Evolutionary conservation across 2,113 vertebrate genomes (phyloP).

Genomic region (Anseranas semipalmata): DNA sequence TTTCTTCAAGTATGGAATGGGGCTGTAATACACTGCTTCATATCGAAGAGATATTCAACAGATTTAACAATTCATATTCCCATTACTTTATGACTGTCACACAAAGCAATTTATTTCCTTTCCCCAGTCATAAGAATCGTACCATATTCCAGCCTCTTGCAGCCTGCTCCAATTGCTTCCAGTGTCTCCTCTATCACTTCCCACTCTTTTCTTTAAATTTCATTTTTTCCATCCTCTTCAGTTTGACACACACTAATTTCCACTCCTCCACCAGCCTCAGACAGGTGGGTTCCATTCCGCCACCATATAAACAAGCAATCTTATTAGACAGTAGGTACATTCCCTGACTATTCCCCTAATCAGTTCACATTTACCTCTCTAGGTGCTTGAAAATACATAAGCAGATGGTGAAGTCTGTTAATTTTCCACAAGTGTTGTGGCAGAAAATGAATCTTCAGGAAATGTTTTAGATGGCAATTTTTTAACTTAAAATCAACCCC

Average conservation of each 20-base stretch:
- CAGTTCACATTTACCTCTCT: constrained; percentile 44
- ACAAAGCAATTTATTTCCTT: constrained; percentile 14
- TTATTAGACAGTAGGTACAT: background rate
- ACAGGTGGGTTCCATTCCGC: constrained; percentile 39
- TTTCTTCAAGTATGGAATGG: constrained; percentile 27
- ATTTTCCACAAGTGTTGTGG: constrained; percentile 16
- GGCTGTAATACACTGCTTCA: background rate
- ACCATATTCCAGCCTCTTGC: background rate
- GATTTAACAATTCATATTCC: constrained; percentile 38
- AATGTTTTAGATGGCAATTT: background rate
- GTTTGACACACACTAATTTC: background rate
- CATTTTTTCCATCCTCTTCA: background rate
- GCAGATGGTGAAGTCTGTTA: constrained; percentile 50
- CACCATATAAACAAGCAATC: constrained; percentile 24
- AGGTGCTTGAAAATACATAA: constrained; percentile 53
- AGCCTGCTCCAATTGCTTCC: background rate
- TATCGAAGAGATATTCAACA: constrained; percentile 15
- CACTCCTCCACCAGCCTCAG: background rate
- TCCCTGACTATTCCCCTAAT: constrained; percentile 12
- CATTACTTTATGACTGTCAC: constrained; percentile 15
- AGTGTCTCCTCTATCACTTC: background rate
- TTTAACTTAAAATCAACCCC: constrained; percentile 1
- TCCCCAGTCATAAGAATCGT: background rate
- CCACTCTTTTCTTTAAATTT: background rate
- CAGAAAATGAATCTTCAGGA: constrained; percentile 20